Evolutionary conservation across 2,113 vertebrate genomes (phyloP).

Genomic region (Himantopus leucocephalus): DNA sequence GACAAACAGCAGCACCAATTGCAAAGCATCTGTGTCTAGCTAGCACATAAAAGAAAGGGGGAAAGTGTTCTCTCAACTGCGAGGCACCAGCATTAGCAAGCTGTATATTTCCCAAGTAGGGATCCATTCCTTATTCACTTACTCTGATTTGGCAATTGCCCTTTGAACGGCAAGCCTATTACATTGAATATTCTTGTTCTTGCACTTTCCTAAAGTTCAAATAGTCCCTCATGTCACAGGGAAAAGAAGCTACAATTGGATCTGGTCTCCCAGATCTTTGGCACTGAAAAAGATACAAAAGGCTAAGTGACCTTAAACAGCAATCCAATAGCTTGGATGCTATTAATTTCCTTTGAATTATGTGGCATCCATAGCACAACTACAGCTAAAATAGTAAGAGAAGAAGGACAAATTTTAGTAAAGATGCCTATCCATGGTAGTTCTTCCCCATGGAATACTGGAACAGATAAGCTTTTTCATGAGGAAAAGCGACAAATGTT

Average conservation of each 20-base stretch:
- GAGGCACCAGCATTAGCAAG: not conserved
- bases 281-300: not conserved
- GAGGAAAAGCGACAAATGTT: not conserved
- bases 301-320: not conserved
- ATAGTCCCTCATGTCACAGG: not conserved
- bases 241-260: not conserved
- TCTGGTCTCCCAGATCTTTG: not conserved
- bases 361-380: not conserved
- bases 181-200: not conserved
- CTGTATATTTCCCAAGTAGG: not conserved
- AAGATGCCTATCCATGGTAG: not conserved
- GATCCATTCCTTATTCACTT: not conserved
- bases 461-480: not conserved
- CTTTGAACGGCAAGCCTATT: fast-evolving
- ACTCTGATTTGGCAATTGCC: not conserved
- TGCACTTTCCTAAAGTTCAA: not conserved
- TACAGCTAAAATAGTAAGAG: not conserved
- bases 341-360: not conserved
- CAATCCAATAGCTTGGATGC: not conserved
- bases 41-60: not conserved
- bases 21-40: not conserved
- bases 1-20: not conserved
- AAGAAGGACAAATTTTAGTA: not conserved
- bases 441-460: not conserved
- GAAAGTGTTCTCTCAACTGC: not conserved